Percentiles rank a stretch among this genome's conserved stretches.
phyloP scores from a whole-genome alignment of 2,113 vertebrate genomes.

The Pogonocichla stellata region DNA sequence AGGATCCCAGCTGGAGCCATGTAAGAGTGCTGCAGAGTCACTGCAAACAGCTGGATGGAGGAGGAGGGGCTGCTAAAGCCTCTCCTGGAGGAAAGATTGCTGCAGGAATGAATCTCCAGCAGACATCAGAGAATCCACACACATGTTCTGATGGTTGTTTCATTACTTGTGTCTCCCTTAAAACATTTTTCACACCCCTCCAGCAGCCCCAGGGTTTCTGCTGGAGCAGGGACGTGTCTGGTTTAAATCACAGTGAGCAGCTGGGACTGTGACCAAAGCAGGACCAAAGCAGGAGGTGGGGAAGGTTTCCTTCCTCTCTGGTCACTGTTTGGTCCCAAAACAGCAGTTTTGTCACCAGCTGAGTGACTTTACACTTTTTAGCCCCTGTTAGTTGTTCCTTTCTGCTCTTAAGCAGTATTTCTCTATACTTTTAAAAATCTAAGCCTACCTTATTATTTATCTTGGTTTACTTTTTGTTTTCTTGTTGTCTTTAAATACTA shows the following conservation, averaged over 20 bases:
- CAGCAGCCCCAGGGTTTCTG: not conserved
- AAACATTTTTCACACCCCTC: not conserved
- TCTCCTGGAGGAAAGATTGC: not conserved
- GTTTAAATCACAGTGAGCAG: not conserved
- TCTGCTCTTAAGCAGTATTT: not conserved
- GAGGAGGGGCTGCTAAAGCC: not conserved
- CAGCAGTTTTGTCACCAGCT: not conserved
- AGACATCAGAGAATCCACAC: not conserved
- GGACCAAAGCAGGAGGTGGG: fast-evolving
- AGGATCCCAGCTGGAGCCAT: not conserved
- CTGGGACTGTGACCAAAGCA: fast-evolving
- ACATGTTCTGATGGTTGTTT: not conserved
- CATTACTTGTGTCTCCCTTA: not conserved
- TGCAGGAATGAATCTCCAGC: not conserved
- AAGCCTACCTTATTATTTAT: not conserved
- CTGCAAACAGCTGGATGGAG: not conserved
- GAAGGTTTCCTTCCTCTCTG: not conserved
- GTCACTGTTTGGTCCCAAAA: not conserved
- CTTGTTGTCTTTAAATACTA: not conserved
- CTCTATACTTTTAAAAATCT: not conserved
- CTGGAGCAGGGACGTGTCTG: not conserved
- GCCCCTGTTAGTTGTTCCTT: not conserved
- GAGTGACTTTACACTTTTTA: not conserved
- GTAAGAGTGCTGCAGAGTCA: not conserved
- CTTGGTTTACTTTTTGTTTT: not conserved